phyloP scores from a whole-genome alignment of 2,888 invertebrate species.

The Pyrrhosoma nymphula region DNA sequence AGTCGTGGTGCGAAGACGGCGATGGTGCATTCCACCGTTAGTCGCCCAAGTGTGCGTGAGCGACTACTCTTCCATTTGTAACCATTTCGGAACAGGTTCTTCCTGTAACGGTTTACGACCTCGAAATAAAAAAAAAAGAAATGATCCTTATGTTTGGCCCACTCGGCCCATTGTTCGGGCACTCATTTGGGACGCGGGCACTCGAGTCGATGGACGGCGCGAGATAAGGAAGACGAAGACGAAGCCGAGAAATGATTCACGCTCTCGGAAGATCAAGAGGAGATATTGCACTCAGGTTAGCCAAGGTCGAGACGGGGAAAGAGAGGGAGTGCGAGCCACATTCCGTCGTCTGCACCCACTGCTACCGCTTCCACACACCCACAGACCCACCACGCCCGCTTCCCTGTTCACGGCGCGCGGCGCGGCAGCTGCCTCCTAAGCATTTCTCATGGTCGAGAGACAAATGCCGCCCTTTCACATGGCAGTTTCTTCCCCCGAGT shows the following conservation, averaged over 20 bases:
- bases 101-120: slow-evolving; percentile 40
- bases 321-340: background rate
- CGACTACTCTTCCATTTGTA: background rate
- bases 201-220: no score
- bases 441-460: background rate
- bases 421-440: background rate
- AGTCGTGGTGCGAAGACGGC: background rate
- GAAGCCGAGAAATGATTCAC: no score
- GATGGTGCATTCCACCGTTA: background rate
- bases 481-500: background rate
- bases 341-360: no score
- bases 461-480: no score
- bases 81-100: slow-evolving; percentile 36
- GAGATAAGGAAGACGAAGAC: no score
- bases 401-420: background rate
- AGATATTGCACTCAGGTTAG: no score
- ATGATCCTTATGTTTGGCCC: background rate
- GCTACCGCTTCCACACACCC: background rate
- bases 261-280: no score
- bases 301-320: background rate
- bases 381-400: background rate
- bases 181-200: slow-evolving; percentile 1
- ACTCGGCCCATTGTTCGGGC: slow-evolving; percentile 28
- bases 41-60: background rate
- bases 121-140: background rate